Conservation (phyloP, 2,888 invertebrate species). For the Sphaeridia pumilis region DNA sequence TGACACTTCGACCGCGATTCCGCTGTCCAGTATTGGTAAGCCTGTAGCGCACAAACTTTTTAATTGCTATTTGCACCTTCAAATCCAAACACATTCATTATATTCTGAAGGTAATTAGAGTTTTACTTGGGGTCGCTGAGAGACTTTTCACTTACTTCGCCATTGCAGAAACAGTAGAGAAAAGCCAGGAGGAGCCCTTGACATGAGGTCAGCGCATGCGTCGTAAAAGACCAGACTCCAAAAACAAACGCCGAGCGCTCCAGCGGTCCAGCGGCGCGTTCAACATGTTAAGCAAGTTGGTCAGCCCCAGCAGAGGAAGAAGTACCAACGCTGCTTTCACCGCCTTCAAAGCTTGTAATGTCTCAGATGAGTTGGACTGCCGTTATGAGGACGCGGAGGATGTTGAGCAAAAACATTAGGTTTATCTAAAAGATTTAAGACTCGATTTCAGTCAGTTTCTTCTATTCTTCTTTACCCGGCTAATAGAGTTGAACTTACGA, state of each 20-base stretch:
- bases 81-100: too few relatives aligned
- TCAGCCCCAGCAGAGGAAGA: constrained; percentile 66
- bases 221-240: constrained; percentile 63
- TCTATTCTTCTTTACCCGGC: too few relatives aligned
- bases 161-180: constrained; percentile 70
- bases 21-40: too few relatives aligned
- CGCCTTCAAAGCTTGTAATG: constrained; percentile 65
- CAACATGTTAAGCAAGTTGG: constrained; percentile 61
- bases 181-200: constrained; percentile 70
- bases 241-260: constrained; percentile 57
- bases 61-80: constrained; percentile 28
- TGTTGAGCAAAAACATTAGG: constrained; percentile 62
- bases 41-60: constrained; percentile 25
- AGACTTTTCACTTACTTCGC: constrained; percentile 59
- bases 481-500: too few relatives aligned
- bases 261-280: constrained; percentile 56
- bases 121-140: too few relatives aligned
- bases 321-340: constrained; percentile 66
- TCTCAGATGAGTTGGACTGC: constrained; percentile 59
- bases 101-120: too few relatives aligned
- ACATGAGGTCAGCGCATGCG: constrained; percentile 69
- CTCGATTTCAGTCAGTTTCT: too few relatives aligned
- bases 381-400: constrained; percentile 63
- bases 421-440: constrained; percentile 66
- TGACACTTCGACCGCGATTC: too few relatives aligned